A percentile compares a stretch with the other conserved stretches of the same genome.
These are phyloP conservation scores for Paedocypris micromegethes DNA, from an alignment of 2,797 vertebrate genomes.

Conservation along the genomic window DNA sequence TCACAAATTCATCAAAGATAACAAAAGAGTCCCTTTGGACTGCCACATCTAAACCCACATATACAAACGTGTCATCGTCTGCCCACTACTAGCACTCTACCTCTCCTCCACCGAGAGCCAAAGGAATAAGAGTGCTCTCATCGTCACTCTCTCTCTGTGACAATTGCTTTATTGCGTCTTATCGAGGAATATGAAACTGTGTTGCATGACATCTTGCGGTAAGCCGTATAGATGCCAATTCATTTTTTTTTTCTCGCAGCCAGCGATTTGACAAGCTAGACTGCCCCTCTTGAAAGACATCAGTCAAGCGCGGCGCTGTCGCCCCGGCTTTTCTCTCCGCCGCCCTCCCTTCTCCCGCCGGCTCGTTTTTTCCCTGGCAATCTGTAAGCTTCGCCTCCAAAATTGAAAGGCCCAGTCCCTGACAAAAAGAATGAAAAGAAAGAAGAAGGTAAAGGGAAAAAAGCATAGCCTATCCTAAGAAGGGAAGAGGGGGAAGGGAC, in stretches of 20 bases:
- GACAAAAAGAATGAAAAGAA: constrained; percentile 69
- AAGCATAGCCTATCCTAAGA: constrained; percentile 42
- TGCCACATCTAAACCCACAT: constrained; percentile 30
- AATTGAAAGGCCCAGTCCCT: constrained; percentile 78
- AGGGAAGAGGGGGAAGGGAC: constrained; percentile 39
- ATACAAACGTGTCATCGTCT: constrained; percentile 33
- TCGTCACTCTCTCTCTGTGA: constrained; percentile 69
- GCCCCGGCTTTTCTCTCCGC: constrained; percentile 64
- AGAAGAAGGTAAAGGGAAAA: constrained; percentile 39
- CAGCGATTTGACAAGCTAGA: constrained; percentile 96
- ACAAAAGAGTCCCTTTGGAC: constrained; percentile 40
- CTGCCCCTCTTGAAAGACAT: constrained; percentile 99
- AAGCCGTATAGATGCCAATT: constrained; percentile 91
- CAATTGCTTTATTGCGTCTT: constrained; percentile 93
- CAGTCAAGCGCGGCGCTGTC: constrained; percentile 80
- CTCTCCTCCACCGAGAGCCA: constrained; percentile 24
- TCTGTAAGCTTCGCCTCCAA: constrained; percentile 69
- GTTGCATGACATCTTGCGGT: constrained; percentile 84
- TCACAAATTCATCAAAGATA: constrained; percentile 44
- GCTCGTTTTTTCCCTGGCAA: constrained; percentile 58
- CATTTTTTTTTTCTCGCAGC: constrained; percentile 75
- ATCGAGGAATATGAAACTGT: constrained; percentile 94
- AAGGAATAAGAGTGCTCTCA: constrained; percentile 51
- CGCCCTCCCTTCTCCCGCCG: constrained; percentile 54
- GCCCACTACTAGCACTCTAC: constrained; percentile 24